phyloP scores from a whole-genome alignment of 2,888 invertebrate species.

The Platycheirus albimanus region DNA sequence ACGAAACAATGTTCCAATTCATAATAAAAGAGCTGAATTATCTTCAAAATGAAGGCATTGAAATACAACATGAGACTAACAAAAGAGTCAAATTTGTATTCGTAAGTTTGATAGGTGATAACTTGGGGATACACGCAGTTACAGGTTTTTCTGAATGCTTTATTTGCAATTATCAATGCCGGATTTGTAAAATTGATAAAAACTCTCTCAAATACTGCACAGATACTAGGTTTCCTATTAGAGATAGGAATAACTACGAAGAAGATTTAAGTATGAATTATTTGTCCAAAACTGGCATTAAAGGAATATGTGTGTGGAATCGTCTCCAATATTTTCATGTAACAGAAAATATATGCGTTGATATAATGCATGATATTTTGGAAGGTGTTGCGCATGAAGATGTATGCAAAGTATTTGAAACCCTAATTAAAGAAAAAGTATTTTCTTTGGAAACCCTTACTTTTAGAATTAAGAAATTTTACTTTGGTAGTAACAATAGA shows the following conservation, averaged over 20 bases:
- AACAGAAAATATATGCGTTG: neutral
- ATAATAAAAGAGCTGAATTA: neutral
- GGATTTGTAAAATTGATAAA: neutral
- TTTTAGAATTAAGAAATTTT: no score
- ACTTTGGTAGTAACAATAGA: neutral
- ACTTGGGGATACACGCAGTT: neutral
- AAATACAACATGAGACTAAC: neutral
- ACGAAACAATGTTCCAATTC: no score
- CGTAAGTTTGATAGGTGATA: neutral
- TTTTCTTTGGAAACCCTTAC: neutral
- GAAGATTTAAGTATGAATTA: neutral
- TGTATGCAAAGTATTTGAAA: neutral
- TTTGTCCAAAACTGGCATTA: neutral
- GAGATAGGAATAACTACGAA: neutral
- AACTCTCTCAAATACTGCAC: neutral
- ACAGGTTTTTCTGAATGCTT: neutral
- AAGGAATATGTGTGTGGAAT: neutral
- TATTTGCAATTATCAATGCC: neutral
- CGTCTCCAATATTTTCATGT: neutral
- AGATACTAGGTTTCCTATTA: neutral
- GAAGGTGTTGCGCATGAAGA: slow-evolving; percentile 2
- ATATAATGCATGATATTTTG: neutral
- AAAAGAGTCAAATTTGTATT: neutral
- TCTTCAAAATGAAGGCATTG: neutral
- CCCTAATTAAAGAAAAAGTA: neutral